Evolutionary conservation across 1,140 invertebrate genomes (phyloP), one percentile per base, ranked within the genome.

Genomic region (Ceratina australensis): DNA sequence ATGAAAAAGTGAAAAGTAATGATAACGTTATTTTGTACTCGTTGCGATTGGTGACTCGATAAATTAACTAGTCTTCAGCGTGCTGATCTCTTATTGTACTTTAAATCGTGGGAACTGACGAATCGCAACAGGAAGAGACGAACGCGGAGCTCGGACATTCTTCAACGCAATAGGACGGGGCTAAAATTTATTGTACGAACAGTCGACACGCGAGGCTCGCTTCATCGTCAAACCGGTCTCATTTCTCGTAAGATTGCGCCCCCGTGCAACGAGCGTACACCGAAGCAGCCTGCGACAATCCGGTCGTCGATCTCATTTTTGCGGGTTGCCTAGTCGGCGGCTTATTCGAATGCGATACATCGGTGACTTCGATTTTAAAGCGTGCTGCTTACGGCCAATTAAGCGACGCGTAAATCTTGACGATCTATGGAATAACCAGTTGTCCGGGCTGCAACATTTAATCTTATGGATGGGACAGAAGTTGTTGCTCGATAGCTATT

Each of bases 201-300:
- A 67, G 71, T 26, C 28, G 72, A 76, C 63, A 79, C 66, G 67
- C 67, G 33, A 50, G 33, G 28, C 73, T 72, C 67, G 52, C 18
- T 52, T 66, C 69, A 80, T 74, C 74, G 79, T 72, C 74, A 72
- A 80, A 80, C 79, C 79, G 79, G 79, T 80, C 79, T 78, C 67
- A 61, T 78, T 75, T 78, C 74, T 80, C 74, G 74, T 67, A 61
- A 66, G 67, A 67, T 76, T 33, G 72, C 50, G 75, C 69, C 42
- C 61, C 42, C 61, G 28, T 20, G 52, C 47, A 52, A 67, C 64
- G 49, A 33, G 33, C 24, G 26, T 20, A 1, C n/a, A 47, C 15
- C 57, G 12, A 52, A 59, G 63, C 61, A 61, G 28, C 16, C 2
- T 12, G 26, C 22, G 18, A 59, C n/a, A 61, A 66, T 47, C 24